Evolutionary conservation across 2,888 invertebrate species (phyloP), one percentile per base, ranked within the genome.

Genomic region (Coenonympha arcania): DNA sequence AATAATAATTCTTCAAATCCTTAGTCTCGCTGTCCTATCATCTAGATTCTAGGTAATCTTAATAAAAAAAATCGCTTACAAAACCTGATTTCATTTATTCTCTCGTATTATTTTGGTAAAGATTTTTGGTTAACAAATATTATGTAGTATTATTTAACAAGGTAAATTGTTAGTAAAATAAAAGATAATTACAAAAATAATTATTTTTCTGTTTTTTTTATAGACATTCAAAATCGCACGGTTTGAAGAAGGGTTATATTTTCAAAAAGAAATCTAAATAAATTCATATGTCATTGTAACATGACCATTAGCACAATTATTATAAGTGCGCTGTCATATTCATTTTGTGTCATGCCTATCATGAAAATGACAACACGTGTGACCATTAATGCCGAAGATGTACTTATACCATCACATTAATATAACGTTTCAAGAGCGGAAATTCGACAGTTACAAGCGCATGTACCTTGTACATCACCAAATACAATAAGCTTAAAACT

Each of bases 401-500:
- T 24, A 24, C n/a, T n/a, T 28, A 11, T 28, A 11, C 28, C 1
- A 28, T 28, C 33, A 33, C 15, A 2, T 33, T 33, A 33, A 33
- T 16, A 33, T 16, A 18, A 33, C 16, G 4, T 11, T 30, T 30
- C 11, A 13, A 34, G 9, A 18, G 9, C 34, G 18, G n/a, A 34
- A 34, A n/a, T 9, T 9, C 34, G 16, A 34, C 34, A 34, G 34
- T 16, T 19, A 34, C 19, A 36, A 36, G 36, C 20, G 20, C 20
- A 36, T 36, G n/a, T 6, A n/a, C n/a, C n/a, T n/a, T n/a, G n/a
- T n/a, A n/a, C n/a, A n/a, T 22, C 24, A 24, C 15, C 22, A 39
- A 39, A 36, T 24, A 24, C 24, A 39, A 22, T 13, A 15, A 24
- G 15, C 15, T 24, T 36, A 36, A 36, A 40, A 45, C 42, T 47